phyloP scores from a whole-genome alignment of 2,797 vertebrate species.

The Pampus argenteus region DNA sequence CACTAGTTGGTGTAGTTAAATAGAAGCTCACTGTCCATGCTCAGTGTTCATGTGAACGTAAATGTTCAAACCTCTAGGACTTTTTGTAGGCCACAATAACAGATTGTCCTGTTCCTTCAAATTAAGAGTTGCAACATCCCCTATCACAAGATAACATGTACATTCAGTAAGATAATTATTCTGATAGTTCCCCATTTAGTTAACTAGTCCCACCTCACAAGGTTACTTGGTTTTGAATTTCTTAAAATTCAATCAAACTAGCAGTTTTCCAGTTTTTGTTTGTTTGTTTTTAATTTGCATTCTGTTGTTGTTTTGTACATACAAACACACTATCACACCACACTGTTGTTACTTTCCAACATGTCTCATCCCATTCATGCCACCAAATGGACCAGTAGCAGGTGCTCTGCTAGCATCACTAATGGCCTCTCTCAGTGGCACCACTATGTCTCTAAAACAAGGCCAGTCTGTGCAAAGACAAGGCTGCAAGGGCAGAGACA shows the following conservation, averaged over 20 bases:
- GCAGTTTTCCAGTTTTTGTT: neutral
- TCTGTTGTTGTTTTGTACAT: neutral
- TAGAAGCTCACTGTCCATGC: too few relatives aligned
- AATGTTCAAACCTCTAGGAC: neutral
- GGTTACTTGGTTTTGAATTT: neutral
- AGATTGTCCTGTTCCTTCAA: neutral
- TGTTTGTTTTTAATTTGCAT: too few relatives aligned
- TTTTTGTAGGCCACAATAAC: too few relatives aligned
- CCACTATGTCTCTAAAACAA: constrained; percentile 73
- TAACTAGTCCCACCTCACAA: neutral
- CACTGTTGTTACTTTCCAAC: constrained; percentile 17
- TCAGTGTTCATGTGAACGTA: neutral
- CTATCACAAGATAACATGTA: neutral
- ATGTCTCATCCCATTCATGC: constrained; percentile 32
- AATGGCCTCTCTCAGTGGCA: constrained; percentile 64
- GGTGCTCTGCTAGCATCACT: constrained; percentile 26
- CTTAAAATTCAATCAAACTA: neutral
- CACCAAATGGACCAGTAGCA: constrained; percentile 36
- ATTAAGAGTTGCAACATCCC: neutral
- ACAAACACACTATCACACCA: neutral
- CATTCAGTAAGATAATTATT: neutral
- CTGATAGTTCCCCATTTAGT: neutral
- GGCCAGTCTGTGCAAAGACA: constrained; percentile 58
- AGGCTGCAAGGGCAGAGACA: constrained; percentile 57
- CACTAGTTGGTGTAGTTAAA: too few relatives aligned